These are phyloP conservation scores for Puma concolor DNA, from an alignment of 2,113 vertebrate genomes.

Conservation along the genomic window DNA sequence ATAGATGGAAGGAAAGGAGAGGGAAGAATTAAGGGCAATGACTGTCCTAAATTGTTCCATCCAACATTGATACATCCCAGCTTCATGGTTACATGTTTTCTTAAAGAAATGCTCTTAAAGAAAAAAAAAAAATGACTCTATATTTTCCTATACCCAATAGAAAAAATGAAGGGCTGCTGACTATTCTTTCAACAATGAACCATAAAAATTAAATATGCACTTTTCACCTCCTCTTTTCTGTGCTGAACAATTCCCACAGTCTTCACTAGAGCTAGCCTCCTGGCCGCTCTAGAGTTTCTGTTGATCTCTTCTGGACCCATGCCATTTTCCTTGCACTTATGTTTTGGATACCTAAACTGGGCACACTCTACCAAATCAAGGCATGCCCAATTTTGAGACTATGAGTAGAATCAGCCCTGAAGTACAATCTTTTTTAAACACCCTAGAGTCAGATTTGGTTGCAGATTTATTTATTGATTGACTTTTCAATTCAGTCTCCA, in stretches of 20 bases:
- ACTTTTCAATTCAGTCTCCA: not conserved
- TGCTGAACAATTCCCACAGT: not conserved
- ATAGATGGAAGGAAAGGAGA: not conserved
- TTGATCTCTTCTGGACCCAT: not conserved
- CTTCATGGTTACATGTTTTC: not conserved
- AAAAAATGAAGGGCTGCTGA: not conserved
- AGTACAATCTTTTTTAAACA: not conserved
- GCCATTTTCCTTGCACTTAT: not conserved
- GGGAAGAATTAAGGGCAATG: accelerated
- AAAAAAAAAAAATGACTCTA: not conserved
- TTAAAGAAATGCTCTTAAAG: not conserved
- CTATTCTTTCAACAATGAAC: not conserved
- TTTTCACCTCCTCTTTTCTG: not conserved
- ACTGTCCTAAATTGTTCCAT: not conserved
- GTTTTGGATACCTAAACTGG: not conserved
- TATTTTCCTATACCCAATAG: not conserved
- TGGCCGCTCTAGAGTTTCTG: not conserved
- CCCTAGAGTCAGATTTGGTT: not conserved
- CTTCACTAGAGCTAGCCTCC: not conserved
- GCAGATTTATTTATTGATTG: not conserved
- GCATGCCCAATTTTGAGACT: not conserved
- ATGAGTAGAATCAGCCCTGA: not conserved
- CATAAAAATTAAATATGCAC: not conserved
- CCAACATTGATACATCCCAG: not conserved
- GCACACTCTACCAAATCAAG: not conserved